Conservation (phyloP, 2,797 vertebrate genomes). For the Xenopus petersii region DNA sequence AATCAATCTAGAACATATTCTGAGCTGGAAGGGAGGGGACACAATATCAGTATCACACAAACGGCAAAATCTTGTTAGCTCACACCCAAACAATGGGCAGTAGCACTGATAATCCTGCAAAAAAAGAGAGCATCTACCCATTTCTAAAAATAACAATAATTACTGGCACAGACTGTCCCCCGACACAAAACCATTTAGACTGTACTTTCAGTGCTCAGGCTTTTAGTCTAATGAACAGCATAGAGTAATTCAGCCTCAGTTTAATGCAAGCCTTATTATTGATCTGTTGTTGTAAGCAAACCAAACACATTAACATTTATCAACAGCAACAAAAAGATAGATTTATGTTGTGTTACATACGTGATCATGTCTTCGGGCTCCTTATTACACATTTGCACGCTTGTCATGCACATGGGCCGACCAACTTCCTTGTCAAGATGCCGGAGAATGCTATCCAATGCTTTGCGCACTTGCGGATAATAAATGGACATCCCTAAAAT, state of each 20-base stretch:
- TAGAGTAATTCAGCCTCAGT: background rate
- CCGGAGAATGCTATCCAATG: slow-evolving; percentile 91
- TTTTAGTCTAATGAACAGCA: background rate
- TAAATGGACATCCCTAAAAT: slow-evolving; percentile 92
- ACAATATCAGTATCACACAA: no score
- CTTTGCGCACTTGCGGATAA: slow-evolving; percentile 96
- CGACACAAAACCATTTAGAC: background rate
- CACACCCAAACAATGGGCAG: no score
- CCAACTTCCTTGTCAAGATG: slow-evolving; percentile 98
- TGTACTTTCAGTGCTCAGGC: background rate
- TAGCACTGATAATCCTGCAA: no score
- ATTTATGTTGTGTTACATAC: slow-evolving; percentile 66
- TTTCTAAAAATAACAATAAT: no score
- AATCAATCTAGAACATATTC: no score
- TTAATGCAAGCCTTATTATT: slow-evolving; percentile 13
- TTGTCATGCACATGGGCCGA: slow-evolving; percentile 98
- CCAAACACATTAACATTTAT: slow-evolving; percentile 19
- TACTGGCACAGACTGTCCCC: background rate
- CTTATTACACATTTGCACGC: slow-evolving; percentile 97
- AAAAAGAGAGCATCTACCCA: no score
- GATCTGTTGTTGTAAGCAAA: background rate
- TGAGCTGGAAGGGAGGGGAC: no score
- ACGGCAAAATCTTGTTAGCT: no score
- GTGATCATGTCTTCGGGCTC: slow-evolving; percentile 99
- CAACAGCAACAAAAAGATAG: background rate